Conservation (phyloP, 2,797 vertebrate genomes). For the Margarornis squamiger region DNA sequence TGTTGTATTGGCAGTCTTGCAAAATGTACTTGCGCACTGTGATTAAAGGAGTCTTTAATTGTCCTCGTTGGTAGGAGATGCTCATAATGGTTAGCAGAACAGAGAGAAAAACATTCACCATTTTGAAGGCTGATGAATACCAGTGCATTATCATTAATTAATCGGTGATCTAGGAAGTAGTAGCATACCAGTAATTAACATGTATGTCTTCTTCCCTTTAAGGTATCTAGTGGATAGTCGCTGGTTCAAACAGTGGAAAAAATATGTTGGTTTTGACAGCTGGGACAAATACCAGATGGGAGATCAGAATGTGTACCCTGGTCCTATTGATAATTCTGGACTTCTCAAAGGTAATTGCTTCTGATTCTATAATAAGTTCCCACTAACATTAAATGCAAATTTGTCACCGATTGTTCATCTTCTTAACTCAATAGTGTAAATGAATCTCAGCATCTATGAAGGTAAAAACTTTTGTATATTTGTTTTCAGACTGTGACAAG, state of each 20-base stretch:
- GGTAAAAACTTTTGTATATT: neutral
- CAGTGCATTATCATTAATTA: neutral
- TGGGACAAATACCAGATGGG: conserved; percentile 99
- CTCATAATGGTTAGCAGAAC: neutral
- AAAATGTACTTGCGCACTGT: neutral
- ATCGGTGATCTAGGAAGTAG: neutral
- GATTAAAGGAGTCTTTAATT: neutral
- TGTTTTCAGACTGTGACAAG: neutral
- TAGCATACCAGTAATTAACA: neutral
- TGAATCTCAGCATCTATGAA: neutral
- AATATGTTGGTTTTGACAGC: conserved; percentile 98
- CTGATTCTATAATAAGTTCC: neutral
- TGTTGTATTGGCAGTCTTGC: neutral
- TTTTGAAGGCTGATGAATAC: neutral
- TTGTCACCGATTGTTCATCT: neutral
- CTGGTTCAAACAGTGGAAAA: conserved; percentile 99
- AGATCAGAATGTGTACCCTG: conserved; percentile 97
- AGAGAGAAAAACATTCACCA: neutral
- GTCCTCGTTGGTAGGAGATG: neutral
- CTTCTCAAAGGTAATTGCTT: conserved; percentile 88
- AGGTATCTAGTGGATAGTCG: conserved; percentile 98
- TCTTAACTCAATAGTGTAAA: neutral
- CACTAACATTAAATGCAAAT: neutral
- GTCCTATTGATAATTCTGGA: conserved; percentile 95
- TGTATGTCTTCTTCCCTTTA: conserved; percentile 47